Conservation (phyloP, 2,113 vertebrate species). For the Mystacornis crossleyi region DNA sequence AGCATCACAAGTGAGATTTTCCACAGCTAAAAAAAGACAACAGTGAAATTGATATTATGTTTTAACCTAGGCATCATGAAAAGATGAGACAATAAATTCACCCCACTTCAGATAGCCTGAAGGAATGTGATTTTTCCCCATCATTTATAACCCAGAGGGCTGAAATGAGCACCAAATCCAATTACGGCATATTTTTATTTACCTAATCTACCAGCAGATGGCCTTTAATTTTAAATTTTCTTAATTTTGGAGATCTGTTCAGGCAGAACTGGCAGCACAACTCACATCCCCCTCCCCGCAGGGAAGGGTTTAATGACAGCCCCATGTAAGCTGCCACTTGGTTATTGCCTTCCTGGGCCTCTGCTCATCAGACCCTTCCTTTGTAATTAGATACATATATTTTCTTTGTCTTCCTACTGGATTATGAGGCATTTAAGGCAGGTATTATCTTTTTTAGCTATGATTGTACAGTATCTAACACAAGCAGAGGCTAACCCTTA, state of each 20-base stretch:
- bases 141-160: not conserved
- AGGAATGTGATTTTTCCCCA: not conserved
- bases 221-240: not conserved
- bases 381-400: not conserved
- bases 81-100: not conserved
- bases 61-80: not conserved
- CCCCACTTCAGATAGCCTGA: not conserved
- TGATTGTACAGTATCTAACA: not conserved
- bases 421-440: slow-evolving; percentile 26
- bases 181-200: not conserved
- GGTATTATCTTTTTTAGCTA: not conserved
- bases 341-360: slow-evolving; percentile 9
- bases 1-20: not conserved
- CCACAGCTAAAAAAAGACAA: not conserved
- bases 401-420: not conserved
- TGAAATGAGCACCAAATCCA: not conserved
- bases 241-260: not conserved
- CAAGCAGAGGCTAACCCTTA: not conserved
- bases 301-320: not conserved
- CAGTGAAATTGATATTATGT: not conserved
- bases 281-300: fast-evolving
- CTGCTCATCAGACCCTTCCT: not conserved
- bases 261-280: not conserved
- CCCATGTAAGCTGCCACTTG: not conserved
- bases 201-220: not conserved